Conservation (phyloP, 2,797 vertebrate species). For the Xiphorhynchus erythropygius region DNA sequence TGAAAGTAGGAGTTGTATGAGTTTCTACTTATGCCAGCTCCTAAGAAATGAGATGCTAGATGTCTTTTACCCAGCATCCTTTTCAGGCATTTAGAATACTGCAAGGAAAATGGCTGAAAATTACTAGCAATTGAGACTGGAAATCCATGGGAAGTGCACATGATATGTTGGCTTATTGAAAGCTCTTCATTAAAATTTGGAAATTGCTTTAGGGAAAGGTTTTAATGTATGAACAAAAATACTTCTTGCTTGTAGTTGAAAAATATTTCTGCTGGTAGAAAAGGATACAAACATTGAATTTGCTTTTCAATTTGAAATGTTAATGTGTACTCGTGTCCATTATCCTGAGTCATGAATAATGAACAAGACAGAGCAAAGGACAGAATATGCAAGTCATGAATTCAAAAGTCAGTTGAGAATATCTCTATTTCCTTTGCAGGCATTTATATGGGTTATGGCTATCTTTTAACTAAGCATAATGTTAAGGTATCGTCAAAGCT, state of each 20-base stretch:
- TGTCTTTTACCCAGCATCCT: background rate
- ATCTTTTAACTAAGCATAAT: background rate
- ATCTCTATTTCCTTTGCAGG: background rate
- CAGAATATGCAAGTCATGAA: slow-evolving; percentile 18
- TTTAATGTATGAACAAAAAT: background rate
- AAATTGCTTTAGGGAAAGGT: background rate
- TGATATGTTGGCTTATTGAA: background rate
- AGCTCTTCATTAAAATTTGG: background rate
- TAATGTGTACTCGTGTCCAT: background rate
- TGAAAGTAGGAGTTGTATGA: background rate
- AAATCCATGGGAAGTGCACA: background rate
- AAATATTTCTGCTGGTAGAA: background rate
- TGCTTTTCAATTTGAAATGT: slow-evolving; percentile 5
- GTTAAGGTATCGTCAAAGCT: background rate
- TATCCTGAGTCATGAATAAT: background rate
- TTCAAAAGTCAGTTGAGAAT: background rate
- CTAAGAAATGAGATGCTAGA: background rate
- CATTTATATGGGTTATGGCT: background rate
- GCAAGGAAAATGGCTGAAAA: background rate
- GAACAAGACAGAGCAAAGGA: background rate
- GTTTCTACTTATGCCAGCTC: background rate
- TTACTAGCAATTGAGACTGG: background rate
- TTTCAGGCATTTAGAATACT: background rate
- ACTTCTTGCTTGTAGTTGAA: background rate
- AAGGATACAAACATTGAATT: background rate